A percentile compares a stretch with the other conserved stretches of the same genome.
These are phyloP conservation scores for Eurystomus glaucurus DNA, from an alignment of 2,797 vertebrate genomes.

Conservation along the genomic window DNA sequence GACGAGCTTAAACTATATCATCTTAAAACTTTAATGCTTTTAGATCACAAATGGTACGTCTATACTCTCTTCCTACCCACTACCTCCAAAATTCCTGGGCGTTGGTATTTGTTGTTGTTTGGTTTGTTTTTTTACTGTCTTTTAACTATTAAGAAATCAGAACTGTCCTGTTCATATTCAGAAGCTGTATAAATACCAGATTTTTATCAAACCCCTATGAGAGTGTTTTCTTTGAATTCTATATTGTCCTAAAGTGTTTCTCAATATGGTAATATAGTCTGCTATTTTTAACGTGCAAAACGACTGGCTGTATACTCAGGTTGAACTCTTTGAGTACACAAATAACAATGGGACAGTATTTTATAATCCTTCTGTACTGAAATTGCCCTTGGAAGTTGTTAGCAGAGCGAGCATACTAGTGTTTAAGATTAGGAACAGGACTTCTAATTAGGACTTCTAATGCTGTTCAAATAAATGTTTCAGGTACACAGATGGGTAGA, in stretches of 20 bases:
- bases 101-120: background rate
- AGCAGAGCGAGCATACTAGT: background rate
- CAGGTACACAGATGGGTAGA: background rate
- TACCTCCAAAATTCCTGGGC: background rate
- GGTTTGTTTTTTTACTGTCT: background rate
- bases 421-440: background rate
- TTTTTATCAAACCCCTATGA: background rate
- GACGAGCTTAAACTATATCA: accelerated
- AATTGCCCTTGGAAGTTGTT: background rate
- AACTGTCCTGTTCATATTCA: background rate
- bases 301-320: background rate
- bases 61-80: background rate
- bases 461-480: background rate
- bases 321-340: background rate
- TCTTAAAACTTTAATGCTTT: background rate
- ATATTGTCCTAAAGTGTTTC: background rate
- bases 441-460: background rate
- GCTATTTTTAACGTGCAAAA: background rate
- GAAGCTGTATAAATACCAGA: background rate
- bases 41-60: background rate
- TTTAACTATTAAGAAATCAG: background rate
- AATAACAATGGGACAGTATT: background rate
- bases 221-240: background rate
- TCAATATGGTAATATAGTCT: background rate
- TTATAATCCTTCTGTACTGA: background rate